Base-by-base conservation (phyloP, 2,113 vertebrate species). In the Calyptomena viridis region DNA sequence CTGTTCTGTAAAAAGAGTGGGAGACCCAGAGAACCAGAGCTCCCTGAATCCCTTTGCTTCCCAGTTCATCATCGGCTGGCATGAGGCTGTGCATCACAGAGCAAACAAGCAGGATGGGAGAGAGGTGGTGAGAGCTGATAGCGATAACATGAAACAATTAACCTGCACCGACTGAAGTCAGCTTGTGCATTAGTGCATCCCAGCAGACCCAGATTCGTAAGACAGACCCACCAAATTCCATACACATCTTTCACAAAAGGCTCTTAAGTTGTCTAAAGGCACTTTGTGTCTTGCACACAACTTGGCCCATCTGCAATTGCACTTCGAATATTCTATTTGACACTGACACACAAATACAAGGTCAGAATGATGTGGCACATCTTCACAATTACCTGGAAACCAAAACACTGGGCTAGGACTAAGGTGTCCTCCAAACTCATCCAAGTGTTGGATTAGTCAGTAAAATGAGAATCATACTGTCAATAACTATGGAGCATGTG, bases 381-480 rank as follows among this genome's bases (percentile, higher is more conserved):
- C 90, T 96, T 96, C 64, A 55, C 74, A 97, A 96, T 96, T 94
- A 81, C 58, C 68, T 93, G 84, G 88, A 97, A 97, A 97, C 95
- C 91, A 97, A 95, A 97, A 95, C 71, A 13, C 50, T 92, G 73
- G 52, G 40, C 55, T 90, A 85, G 75, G 72, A 79, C 96, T 97
- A 97, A 98, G 96, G 94, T 95, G 75, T 94, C 82, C 85, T 92
- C 42, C 95, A 94, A 97, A 97, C 33, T 84, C 40, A 91, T 97
- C 96, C 96, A 97, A 97, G 91, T 80, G 82, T 71, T 97, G 96
- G 97, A 97, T 98, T 97, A 98, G 89, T 81, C 9, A 21, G 96
- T 97, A 97, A 98, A 97, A 97, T 68, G 96, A 98, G 97, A 98
- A 96, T 97, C 96, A 86, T 95, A 92, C 95, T 98, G 95, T 94